Conservation (phyloP, 2,113 vertebrate genomes). For the Dascyllus trimaculatus region DNA sequence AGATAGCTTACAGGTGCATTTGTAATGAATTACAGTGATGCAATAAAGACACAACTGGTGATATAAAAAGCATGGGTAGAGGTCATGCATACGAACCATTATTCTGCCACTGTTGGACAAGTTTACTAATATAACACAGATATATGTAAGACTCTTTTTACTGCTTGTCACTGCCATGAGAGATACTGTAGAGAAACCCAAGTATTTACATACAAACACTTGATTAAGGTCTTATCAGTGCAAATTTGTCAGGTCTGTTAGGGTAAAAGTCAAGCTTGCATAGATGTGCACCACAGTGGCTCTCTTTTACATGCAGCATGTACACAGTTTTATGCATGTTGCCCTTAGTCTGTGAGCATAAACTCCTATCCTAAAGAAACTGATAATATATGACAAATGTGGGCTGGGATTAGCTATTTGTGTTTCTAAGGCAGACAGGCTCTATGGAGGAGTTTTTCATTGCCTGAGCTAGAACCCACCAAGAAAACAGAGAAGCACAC, state of each 20-base stretch:
- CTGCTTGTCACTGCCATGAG: background rate
- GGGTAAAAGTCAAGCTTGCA: background rate
- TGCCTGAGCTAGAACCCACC: background rate
- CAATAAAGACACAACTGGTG: constrained; percentile 4
- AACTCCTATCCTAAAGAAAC: too few species aligned
- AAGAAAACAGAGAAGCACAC: too few species aligned
- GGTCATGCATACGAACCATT: background rate
- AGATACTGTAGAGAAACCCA: background rate
- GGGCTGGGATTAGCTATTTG: constrained; percentile 4
- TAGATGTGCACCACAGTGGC: background rate
- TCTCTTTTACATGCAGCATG: constrained; percentile 3
- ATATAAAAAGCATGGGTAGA: background rate
- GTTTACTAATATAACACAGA: background rate
- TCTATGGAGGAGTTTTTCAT: background rate
- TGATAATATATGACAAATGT: background rate
- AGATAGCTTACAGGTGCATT: constrained; percentile 37
- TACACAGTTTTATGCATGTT: background rate
- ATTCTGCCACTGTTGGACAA: background rate
- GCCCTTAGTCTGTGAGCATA: too few species aligned
- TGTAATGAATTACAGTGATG: constrained; percentile 31
- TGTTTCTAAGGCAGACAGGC: too few species aligned
- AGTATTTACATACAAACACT: constrained; percentile 15
- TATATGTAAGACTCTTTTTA: background rate
- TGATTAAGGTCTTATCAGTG: constrained; percentile 1
- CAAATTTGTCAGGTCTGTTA: constrained; percentile 2